Base-by-base conservation (phyloP, 2,888 invertebrate genomes). In the Drosophila mercatorum region DNA sequence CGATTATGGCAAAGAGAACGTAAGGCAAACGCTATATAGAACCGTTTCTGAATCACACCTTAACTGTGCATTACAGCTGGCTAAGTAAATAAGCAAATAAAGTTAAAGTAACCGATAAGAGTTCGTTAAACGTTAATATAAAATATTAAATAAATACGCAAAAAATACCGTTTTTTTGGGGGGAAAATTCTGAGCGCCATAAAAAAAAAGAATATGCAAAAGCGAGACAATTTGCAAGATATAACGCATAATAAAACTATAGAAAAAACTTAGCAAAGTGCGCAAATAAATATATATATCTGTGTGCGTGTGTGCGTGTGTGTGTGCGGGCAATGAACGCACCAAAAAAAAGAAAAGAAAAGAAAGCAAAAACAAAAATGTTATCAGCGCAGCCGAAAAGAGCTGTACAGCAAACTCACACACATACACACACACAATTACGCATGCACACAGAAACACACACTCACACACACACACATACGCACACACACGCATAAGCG, bases 351-450 rank as follows among this genome's bases (percentile, higher is more conserved):
- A 17, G 17, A 17, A 17, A 17, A 72, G 75, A 52, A 75, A 64
- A 75, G 83, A 83, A 84, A 83, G 77, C 82, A 89, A 73, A 66
- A 75, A 71, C 70, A 71, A 75, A 51, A 78, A 82, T 87, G 89
- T 86, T 86, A 86, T 86, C 85, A 86, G 76, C 80, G 69, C 66
- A 61, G 65, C 57, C 69, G 46, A 73, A 86, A 76, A 69, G 63
- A 78, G 70, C 57, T 60, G 67, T 68, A 79, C 80, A 52, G 26
- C 36, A 66, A 22, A 55, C 17, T 17, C 56, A 55, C 41, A 17
- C 7, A 46, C 26, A 28, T 26, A 51, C n/a, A 44, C 52, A 31
- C 43, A 56, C 63, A 56, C 40, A 57, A 2, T 8, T 41, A 28
- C 56, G 22, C 12, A 69, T 36, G 47, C 22, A 61, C 43, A 41